Evolutionary conservation across 2,888 invertebrate genomes (phyloP).

Genomic region (Eupithecia subfuscata): DNA sequence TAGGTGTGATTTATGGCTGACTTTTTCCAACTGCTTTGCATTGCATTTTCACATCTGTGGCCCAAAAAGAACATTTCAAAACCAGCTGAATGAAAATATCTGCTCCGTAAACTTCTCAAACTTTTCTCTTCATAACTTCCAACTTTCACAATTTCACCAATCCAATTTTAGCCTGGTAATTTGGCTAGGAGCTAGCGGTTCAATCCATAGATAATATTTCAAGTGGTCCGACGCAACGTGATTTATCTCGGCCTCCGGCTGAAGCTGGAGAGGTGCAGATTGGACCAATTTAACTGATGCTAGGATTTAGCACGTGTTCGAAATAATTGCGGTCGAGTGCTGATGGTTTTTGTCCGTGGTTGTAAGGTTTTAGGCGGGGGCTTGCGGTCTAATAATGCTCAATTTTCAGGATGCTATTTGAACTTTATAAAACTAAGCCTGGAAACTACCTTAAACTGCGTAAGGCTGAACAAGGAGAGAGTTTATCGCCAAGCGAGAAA

Average conservation of each 20-base stretch:
- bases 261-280: slow-evolving; percentile 37
- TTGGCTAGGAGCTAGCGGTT: slow-evolving; percentile 11
- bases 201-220: slow-evolving; percentile 12
- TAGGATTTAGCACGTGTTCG: slow-evolving; percentile 32
- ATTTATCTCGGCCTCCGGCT: slow-evolving; percentile 52
- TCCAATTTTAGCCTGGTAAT: slow-evolving; percentile 17
- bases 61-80: too few species aligned
- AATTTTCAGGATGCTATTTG: slow-evolving; percentile 4
- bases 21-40: too few species aligned
- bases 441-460: neutral
- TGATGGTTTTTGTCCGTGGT: slow-evolving; percentile 27
- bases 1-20: too few species aligned
- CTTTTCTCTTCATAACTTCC: neutral
- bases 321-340: slow-evolving; percentile 33
- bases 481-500: neutral
- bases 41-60: too few species aligned
- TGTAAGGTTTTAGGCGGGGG: slow-evolving; percentile 3
- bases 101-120: neutral
- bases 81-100: neutral
- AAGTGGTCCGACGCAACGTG: slow-evolving; percentile 47
- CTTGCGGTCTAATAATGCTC: neutral
- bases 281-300: slow-evolving; percentile 44
- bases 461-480: neutral
- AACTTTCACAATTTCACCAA: slow-evolving; percentile 16
- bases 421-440: neutral